phyloP scores from a whole-genome alignment of 2,113 vertebrate genomes.

The Lates calcarifer region DNA sequence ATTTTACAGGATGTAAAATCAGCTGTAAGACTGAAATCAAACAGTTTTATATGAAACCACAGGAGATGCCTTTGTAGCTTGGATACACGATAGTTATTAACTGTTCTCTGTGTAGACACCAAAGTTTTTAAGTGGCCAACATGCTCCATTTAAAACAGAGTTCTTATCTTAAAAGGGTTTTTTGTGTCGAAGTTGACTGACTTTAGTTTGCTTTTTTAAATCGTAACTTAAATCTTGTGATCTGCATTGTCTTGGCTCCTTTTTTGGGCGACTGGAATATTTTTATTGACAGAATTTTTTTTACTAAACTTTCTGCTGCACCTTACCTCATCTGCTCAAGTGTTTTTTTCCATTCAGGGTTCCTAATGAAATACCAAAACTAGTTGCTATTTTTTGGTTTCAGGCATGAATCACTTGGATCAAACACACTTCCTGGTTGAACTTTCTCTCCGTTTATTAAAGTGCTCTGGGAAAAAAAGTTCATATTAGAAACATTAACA shows the following conservation, averaged over 20 bases:
- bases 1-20: not conserved
- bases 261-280: not conserved
- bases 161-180: not conserved
- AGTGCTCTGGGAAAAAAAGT: slow-evolving; percentile 85
- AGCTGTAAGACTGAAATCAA: too few species aligned
- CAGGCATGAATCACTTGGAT: not conserved
- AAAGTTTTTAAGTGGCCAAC: not conserved
- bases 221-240: slow-evolving; percentile 8
- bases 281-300: slow-evolving; percentile 6
- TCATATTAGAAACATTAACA: slow-evolving; percentile 81
- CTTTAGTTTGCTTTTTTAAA: slow-evolving; percentile 20
- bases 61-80: slow-evolving; percentile 5
- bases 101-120: not conserved
- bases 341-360: slow-evolving; percentile 32
- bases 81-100: not conserved
- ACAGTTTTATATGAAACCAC: not conserved
- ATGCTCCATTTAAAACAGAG: too few species aligned
- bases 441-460: slow-evolving; percentile 85
- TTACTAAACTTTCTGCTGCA: slow-evolving; percentile 28
- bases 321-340: slow-evolving; percentile 4
- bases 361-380: slow-evolving; percentile 52
- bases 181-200: not conserved
- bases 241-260: not conserved
- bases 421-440: slow-evolving; percentile 25
- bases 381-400: not conserved